Base-by-base conservation (phyloP, 2,888 invertebrate genomes). In the Meteorus colon region DNA sequence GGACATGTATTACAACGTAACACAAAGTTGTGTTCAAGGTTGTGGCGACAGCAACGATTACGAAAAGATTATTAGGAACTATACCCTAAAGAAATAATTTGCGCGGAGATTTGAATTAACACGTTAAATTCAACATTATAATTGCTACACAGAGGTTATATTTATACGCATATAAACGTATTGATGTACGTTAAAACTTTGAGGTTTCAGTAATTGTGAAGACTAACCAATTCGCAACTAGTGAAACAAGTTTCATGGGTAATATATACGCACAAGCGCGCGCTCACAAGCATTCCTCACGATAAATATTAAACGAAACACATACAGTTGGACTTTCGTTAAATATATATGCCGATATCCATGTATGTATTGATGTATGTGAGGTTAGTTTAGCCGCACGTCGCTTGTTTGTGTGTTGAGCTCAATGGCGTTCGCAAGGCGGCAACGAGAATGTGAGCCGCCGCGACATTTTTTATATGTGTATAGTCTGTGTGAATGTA, bases 11-110 rank as follows among this genome's bases (percentile, higher is more conserved):
- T 12, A 73, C 76, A 83, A 79, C 75, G 77, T 19, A 76, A 68
- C 67, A 81, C 78, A 78, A 76, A 77, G 48, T 60, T 75, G 77
- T 74, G 29, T 59, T 73, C 76, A 80, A 80, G 79, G 79, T 77
- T 78, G 74, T 73, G 63, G 72, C 72, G 51, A 69, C 66, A 78
- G 72, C 68, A 63, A 73, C 65, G 73, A 78, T 70, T 48, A 71
- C 74, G 63, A 62, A 63, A 76, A 77, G 77, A 68, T 80, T 78
- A 66, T 51, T 62, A 77, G 76, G 65, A 45, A 69, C 55, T n/a
- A 55, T 55, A 69, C 55, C 55, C 27, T 69, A 69, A 69, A 29
- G 55, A 69, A 51, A 69, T 51, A 55, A 55, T 55, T 19, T 69
- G 55, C 69, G 51, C 19, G 51, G 31, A 55, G 37, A 65, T 41